Conservation (phyloP, 2,113 vertebrate species). For the Neodon shergylaensis region DNA sequence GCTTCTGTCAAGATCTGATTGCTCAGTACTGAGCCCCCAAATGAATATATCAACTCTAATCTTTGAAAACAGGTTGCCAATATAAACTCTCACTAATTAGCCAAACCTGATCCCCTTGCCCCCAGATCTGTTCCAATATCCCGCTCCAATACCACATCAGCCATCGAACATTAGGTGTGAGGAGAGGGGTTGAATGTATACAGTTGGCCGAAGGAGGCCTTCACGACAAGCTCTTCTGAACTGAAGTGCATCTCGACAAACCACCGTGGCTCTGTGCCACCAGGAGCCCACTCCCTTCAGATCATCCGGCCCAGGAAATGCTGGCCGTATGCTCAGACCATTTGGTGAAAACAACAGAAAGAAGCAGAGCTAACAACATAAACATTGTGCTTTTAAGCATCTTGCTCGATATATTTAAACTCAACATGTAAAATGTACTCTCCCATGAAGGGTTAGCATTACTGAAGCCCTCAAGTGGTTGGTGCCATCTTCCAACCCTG, state of each 20-base stretch:
- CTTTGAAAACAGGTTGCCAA: slow-evolving; percentile 38
- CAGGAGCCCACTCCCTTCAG: not conserved
- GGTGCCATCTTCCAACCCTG: not conserved
- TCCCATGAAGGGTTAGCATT: not conserved
- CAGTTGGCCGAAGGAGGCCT: not conserved
- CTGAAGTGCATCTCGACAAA: not conserved
- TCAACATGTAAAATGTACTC: not conserved
- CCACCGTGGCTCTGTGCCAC: slow-evolving; percentile 31
- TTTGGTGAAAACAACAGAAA: not conserved
- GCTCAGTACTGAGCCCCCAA: not conserved
- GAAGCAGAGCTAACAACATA: slow-evolving; percentile 29
- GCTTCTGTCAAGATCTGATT: not conserved
- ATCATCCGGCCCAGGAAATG: not conserved
- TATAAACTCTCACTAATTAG: not conserved
- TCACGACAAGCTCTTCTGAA: not conserved
- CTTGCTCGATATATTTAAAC: not conserved
- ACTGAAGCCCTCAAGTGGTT: not conserved
- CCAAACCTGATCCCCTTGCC: not conserved
- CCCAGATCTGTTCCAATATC: not conserved
- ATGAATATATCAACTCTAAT: not conserved
- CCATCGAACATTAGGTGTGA: not conserved
- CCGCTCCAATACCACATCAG: not conserved
- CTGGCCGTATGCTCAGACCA: slow-evolving; percentile 50
- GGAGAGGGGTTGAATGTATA: not conserved
- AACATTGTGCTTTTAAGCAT: not conserved